These are phyloP conservation scores for Caenorhabditis sulstoni DNA, from an alignment of 2,888 invertebrate species.

Conservation along the genomic window DNA sequence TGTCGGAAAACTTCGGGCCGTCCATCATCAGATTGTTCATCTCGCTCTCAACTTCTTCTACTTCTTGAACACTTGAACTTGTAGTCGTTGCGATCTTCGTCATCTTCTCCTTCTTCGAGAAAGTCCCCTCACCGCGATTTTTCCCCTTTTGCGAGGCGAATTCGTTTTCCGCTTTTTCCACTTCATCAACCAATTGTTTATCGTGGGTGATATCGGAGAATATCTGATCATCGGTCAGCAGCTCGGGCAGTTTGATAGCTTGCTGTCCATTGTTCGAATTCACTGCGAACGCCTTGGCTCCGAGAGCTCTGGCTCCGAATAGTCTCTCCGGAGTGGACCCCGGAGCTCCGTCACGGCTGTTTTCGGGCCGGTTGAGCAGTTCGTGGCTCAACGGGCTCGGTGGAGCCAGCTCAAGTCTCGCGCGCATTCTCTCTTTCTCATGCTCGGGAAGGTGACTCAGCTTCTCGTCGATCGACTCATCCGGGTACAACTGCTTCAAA, in stretches of 20 bases:
- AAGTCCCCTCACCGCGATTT: constrained; percentile 36
- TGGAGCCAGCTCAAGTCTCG: constrained; percentile 24
- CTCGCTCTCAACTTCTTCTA: constrained; percentile 19
- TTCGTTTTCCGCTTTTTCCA: constrained; percentile 11
- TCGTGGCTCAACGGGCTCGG: constrained; percentile 49
- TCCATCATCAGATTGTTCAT: constrained; percentile 42
- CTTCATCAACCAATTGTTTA: constrained; percentile 9
- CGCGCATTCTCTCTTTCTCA: constrained; percentile 32
- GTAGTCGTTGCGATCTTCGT: background rate
- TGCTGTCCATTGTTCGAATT: constrained; percentile 25
- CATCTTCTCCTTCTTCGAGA: constrained; percentile 1
- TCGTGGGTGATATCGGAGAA: constrained; percentile 29
- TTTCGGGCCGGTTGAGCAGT: constrained; percentile 37
- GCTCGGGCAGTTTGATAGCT: constrained; percentile 28
- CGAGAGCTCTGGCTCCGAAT: constrained; percentile 60
- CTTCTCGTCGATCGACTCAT: constrained; percentile 66
- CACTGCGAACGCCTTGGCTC: constrained; percentile 56
- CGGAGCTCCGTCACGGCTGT: constrained; percentile 56
- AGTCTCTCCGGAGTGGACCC: constrained; percentile 60
- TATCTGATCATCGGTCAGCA: constrained; percentile 20
- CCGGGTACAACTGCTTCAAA: constrained; percentile 76
- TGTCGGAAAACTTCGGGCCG: constrained; percentile 36
- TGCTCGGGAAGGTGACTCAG: constrained; percentile 51
- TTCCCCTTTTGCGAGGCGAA: constrained; percentile 7
- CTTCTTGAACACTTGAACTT: background rate